A percentile compares a stretch with the other conserved stretches of the same genome.
phyloP scores from a whole-genome alignment of 2,888 invertebrate species.

The Muscina levida region DNA sequence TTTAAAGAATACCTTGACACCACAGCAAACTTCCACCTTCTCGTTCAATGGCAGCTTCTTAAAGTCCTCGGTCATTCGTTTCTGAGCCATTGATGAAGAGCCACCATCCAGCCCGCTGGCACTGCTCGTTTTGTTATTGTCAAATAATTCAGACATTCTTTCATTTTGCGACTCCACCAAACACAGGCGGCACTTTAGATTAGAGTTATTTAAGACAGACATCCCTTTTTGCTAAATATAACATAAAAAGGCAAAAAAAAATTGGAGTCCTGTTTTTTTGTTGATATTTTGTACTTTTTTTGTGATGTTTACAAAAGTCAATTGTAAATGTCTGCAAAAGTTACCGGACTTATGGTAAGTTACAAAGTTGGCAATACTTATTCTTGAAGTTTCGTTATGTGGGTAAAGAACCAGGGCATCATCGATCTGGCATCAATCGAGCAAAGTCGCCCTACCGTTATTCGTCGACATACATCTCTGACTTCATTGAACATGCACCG shows the following conservation, averaged over 20 bases:
- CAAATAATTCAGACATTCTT: constrained; percentile 69
- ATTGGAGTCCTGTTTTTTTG: constrained; percentile 15
- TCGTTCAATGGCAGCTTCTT: constrained; percentile 61
- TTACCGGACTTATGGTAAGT: too few species aligned
- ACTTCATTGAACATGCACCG: too few species aligned
- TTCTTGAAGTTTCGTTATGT: too few species aligned
- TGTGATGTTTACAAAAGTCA: too few species aligned
- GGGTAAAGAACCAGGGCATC: too few species aligned
- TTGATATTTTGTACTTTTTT: neutral
- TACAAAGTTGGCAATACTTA: too few species aligned
- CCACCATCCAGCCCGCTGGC: neutral
- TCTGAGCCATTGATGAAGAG: neutral
- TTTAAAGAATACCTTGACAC: constrained; percentile 68
- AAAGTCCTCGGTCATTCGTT: constrained; percentile 35
- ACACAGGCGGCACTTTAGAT: constrained; percentile 69
- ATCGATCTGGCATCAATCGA: too few species aligned
- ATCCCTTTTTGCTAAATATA: neutral
- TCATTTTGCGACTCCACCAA: constrained; percentile 69
- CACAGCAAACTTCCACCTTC: constrained; percentile 73
- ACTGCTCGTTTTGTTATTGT: neutral
- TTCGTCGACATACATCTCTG: too few species aligned
- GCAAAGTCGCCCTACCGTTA: too few species aligned
- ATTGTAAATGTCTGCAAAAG: too few species aligned
- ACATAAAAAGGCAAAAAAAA: constrained; percentile 18
- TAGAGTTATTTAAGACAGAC: constrained; percentile 30